Evolutionary conservation across 2,113 vertebrate species (phyloP).

Genomic region (Scomber japonicus): DNA sequence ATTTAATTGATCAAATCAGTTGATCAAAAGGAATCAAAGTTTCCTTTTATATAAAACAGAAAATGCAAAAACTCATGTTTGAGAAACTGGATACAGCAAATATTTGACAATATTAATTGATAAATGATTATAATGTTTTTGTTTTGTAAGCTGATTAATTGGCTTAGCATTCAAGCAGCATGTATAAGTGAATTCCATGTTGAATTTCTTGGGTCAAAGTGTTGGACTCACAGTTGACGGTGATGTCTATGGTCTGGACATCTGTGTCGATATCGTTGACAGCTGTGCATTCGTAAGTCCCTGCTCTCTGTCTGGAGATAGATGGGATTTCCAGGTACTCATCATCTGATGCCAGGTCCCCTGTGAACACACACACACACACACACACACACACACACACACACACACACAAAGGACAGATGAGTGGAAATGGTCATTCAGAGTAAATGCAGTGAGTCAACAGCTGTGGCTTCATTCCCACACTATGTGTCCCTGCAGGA

Average conservation of each 20-base stretch:
- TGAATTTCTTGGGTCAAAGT: neutral
- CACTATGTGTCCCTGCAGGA: neutral
- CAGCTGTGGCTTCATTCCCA: slow-evolving; percentile 44
- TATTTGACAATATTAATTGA: neutral
- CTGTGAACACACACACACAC: slow-evolving; percentile 77
- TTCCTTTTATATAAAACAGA: too few species aligned
- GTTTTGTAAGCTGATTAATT: too few species aligned
- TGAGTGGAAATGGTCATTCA: slow-evolving; percentile 32
- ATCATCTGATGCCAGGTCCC: slow-evolving; percentile 91
- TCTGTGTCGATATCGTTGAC: slow-evolving; percentile 93
- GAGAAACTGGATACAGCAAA: neutral
- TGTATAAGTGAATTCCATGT: neutral
- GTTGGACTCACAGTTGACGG: slow-evolving; percentile 95
- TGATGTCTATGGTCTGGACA: slow-evolving; percentile 91
- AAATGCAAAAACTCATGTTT: too few species aligned
- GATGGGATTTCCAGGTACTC: slow-evolving; percentile 95
- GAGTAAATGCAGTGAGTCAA: slow-evolving; percentile 37
- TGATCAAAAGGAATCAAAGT: too few species aligned
- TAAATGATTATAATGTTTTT: neutral
- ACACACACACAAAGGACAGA: too few species aligned
- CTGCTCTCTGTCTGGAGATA: slow-evolving; percentile 92
- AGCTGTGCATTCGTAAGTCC: slow-evolving; percentile 95
- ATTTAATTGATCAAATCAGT: too few species aligned
- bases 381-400: neutral
- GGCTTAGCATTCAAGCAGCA: neutral